Conservation (phyloP, 2,113 vertebrate genomes). For the Mobula hypostoma region DNA sequence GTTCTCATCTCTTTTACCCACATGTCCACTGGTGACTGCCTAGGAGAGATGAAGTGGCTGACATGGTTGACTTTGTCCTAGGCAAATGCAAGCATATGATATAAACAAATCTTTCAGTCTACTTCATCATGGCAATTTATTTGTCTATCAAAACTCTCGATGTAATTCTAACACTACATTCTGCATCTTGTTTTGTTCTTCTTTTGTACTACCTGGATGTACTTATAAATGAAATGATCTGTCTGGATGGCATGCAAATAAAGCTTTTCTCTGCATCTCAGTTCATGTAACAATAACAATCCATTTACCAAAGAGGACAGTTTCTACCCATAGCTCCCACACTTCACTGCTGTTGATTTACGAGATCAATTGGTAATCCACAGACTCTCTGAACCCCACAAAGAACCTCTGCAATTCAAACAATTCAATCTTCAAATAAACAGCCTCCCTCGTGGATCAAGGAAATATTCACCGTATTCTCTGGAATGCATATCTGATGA, state of each 20-base stretch:
- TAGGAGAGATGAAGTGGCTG: neutral
- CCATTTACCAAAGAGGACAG: too few relatives aligned
- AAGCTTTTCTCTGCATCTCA: too few relatives aligned
- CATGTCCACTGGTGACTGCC: slow-evolving; percentile 39
- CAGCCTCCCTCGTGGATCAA: neutral
- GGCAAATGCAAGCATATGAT: neutral
- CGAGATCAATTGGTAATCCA: neutral
- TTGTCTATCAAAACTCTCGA: too few relatives aligned
- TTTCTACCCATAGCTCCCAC: neutral
- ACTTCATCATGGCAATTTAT: too few relatives aligned
- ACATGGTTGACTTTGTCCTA: neutral
- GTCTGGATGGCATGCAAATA: too few relatives aligned
- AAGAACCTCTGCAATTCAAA: neutral
- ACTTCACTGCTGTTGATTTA: neutral
- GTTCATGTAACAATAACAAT: too few relatives aligned
- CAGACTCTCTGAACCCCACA: neutral
- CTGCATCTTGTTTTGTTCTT: too few relatives aligned
- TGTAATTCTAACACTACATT: too few relatives aligned
- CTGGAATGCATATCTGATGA: neutral
- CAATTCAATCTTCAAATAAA: neutral
- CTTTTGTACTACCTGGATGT: too few relatives aligned
- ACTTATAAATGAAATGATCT: too few relatives aligned
- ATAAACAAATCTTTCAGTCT: too few relatives aligned
- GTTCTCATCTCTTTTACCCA: slow-evolving; percentile 56
- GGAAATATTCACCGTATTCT: neutral